Evolutionary conservation across 1,140 invertebrate species (phyloP).

Genomic region (Nylanderia fulva): DNA sequence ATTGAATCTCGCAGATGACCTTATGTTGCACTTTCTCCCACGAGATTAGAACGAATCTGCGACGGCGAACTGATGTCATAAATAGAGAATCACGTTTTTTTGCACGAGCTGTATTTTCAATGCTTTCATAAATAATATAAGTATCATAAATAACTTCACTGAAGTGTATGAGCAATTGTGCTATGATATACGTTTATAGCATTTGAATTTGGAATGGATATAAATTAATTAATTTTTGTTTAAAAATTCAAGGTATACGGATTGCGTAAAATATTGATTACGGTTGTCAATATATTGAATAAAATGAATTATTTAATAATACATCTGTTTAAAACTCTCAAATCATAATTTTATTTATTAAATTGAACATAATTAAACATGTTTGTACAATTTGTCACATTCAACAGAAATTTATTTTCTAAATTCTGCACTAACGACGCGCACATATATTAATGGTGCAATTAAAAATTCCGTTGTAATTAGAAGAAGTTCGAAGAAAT

Average conservation of each 20-base stretch:
- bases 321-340: neutral
- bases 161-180: neutral
- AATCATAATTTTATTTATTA: neutral
- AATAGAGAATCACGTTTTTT: neutral
- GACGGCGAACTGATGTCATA: neutral
- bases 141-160: neutral
- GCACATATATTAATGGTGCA: neutral
- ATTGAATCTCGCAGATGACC: slow-evolving; percentile 23
- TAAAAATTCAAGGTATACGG: neutral
- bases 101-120: neutral
- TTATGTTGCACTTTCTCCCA: slow-evolving; percentile 39
- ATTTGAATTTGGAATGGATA: neutral
- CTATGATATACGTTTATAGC: neutral
- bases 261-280: neutral
- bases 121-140: neutral
- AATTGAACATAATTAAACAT: neutral
- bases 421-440: neutral
- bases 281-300: neutral
- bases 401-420: neutral
- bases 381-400: neutral
- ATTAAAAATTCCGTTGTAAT: neutral
- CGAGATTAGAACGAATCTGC: neutral
- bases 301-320: neutral
- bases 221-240: neutral
- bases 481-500: neutral